A percentile compares a stretch with the other conserved stretches of the same genome.
These are phyloP conservation scores for Borostomias antarcticus DNA, from an alignment of 2,797 vertebrate genomes.

Conservation along the genomic window DNA sequence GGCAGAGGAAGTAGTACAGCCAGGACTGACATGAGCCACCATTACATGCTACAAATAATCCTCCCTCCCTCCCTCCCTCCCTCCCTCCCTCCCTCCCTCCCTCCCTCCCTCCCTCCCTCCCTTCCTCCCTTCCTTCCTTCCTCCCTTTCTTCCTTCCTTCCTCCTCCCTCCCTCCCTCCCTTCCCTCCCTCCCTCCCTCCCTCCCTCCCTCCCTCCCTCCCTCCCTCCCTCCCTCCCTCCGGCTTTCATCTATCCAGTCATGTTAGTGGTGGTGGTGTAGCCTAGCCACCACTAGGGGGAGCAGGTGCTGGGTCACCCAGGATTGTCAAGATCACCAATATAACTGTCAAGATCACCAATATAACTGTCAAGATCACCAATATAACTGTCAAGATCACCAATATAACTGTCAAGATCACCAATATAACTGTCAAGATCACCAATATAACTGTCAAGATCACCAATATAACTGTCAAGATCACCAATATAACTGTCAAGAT, in stretches of 20 bases:
- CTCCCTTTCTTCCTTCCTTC: no score
- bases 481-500: neutral
- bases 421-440: neutral
- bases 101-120: neutral
- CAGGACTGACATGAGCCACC: neutral
- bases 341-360: no score
- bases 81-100: neutral
- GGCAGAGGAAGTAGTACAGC: neutral
- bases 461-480: neutral
- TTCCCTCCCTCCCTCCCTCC: no score
- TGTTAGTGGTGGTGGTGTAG: no score
- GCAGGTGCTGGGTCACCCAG: neutral
- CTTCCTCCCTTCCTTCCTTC: no score
- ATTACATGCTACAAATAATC: neutral
- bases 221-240: conserved; percentile 6
- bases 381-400: neutral
- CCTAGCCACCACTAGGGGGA: no score
- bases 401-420: neutral
- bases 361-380: neutral
- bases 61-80: neutral
- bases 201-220: neutral
- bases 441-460: neutral
- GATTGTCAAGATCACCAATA: no score
- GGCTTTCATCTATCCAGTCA: no score
- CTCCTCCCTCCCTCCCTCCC: no score